Evolutionary conservation across 2,888 invertebrate genomes (phyloP).

Genomic region (Caenorhabditis afra): DNA sequence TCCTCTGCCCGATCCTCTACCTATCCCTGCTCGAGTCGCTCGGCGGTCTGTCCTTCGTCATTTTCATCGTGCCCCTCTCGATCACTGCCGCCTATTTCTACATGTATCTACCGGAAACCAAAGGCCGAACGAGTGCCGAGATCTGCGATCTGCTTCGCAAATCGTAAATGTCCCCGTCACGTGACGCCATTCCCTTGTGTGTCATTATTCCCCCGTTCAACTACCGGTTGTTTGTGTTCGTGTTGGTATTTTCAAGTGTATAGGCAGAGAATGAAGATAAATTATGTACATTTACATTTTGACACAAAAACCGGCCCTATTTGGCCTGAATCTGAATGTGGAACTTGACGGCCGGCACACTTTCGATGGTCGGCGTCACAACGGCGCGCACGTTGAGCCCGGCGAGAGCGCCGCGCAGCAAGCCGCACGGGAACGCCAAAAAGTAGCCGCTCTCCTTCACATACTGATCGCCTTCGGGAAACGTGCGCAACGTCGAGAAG

Average conservation of each 20-base stretch:
- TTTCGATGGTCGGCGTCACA: conserved; percentile 87
- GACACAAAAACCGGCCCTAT: conserved; percentile 13
- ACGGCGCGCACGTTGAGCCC: conserved; percentile 90
- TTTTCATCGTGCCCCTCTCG: conserved; percentile 72
- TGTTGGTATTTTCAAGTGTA: too few relatives aligned
- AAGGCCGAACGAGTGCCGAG: conserved; percentile 58
- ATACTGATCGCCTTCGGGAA: conserved; percentile 92
- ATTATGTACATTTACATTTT: conserved; percentile 15
- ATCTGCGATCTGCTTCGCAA: conserved; percentile 46
- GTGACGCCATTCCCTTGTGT: not conserved
- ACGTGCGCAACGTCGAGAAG: conserved; percentile 91
- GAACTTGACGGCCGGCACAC: conserved; percentile 78
- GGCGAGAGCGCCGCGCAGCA: conserved; percentile 93
- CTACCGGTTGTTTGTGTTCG: conserved; percentile 15
- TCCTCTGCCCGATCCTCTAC: conserved; percentile 73
- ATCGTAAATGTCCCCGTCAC: too few relatives aligned
- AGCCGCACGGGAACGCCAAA: conserved; percentile 94
- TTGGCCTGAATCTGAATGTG: conserved; percentile 75
- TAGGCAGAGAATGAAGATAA: conserved; percentile 14
- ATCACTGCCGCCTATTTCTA: conserved; percentile 68
- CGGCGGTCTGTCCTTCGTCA: conserved; percentile 70
- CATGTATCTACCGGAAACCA: conserved; percentile 63
- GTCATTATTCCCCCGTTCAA: too few relatives aligned
- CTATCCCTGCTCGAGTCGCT: conserved; percentile 61
- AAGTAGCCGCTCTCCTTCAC: conserved; percentile 85